Evolutionary conservation across 2,888 invertebrate genomes (phyloP).

Genomic region (Alsophila aescularia): DNA sequence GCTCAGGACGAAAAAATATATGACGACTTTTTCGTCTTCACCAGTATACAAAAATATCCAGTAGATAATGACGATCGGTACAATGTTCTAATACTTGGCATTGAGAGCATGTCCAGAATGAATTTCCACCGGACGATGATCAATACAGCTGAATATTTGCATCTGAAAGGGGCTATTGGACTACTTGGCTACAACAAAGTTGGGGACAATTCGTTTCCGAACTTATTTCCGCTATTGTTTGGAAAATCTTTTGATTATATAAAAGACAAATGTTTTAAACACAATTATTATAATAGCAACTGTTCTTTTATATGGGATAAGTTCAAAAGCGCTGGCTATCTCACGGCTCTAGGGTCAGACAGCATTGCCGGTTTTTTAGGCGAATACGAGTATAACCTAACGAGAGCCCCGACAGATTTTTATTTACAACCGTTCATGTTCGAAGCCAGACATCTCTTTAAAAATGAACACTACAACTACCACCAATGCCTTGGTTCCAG

Average conservation of each 20-base stretch:
- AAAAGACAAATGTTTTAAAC: conserved; percentile 34
- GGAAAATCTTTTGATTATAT: conserved; percentile 87
- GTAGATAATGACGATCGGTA: conserved; percentile 44
- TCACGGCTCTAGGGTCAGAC: conserved; percentile 92
- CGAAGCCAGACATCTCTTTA: conserved; percentile 85
- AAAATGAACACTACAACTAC: conserved; percentile 83
- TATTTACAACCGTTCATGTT: conserved; percentile 89
- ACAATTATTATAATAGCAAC: conserved; percentile 70
- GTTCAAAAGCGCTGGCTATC: conserved; percentile 87
- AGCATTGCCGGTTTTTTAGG: conserved; percentile 73
- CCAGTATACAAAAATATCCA: not conserved
- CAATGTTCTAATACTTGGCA: conserved; percentile 90
- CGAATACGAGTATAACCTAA: conserved; percentile 74
- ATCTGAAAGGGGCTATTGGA: conserved; percentile 87
- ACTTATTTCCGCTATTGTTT: conserved; percentile 91
- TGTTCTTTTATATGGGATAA: conserved; percentile 93
- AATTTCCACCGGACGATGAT: conserved; percentile 94
- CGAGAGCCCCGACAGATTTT: conserved; percentile 90
- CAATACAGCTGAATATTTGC: conserved; percentile 84
- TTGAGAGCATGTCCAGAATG: conserved; percentile 92
- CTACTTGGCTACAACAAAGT: conserved; percentile 95
- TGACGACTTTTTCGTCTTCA: conserved; percentile 40
- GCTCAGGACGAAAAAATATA: conserved; percentile 67
- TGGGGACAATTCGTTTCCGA: conserved; percentile 96
- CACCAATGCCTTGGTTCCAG: conserved; percentile 87